Evolutionary conservation across 2,113 vertebrate genomes (phyloP).

Genomic region (Boleophthalmus pectinirostris): DNA sequence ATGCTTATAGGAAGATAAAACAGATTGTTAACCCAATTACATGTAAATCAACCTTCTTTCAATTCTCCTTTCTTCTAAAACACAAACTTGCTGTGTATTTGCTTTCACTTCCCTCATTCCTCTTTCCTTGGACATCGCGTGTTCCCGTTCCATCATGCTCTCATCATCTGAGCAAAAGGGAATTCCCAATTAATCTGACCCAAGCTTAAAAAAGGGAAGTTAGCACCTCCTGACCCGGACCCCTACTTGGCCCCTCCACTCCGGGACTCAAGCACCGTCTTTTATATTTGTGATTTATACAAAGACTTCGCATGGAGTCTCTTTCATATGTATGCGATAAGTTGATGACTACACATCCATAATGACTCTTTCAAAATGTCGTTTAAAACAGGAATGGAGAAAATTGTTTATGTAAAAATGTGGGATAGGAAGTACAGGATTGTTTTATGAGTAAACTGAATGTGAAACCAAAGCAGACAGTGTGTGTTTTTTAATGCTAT

Average conservation of each 20-base stretch:
- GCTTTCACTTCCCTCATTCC: constrained; percentile 50
- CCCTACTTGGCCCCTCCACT: constrained; percentile 54
- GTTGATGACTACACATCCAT: constrained; percentile 48
- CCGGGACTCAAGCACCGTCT: constrained; percentile 49
- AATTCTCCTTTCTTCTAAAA: constrained; percentile 32
- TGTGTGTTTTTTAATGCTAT: constrained; percentile 35
- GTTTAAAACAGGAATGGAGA: constrained; percentile 44
- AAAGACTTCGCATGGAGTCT: constrained; percentile 55
- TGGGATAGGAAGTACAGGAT: constrained; percentile 14
- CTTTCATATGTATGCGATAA: constrained; percentile 64
- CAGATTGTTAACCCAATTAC: background rate
- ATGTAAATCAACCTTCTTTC: constrained; percentile 17
- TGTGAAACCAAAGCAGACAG: constrained; percentile 18
- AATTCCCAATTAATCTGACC: constrained; percentile 69
- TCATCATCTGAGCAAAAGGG: constrained; percentile 61
- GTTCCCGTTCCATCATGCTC: constrained; percentile 61
- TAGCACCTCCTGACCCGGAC: constrained; percentile 64
- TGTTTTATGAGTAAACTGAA: constrained; percentile 14
- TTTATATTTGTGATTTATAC: constrained; percentile 71
- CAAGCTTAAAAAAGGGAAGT: constrained; percentile 48
- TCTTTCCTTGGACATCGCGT: constrained; percentile 71
- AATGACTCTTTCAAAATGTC: constrained; percentile 28
- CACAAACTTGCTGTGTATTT: constrained; percentile 43
- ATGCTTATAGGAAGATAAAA: background rate
- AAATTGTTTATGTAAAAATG: constrained; percentile 21